A percentile compares a stretch with the other conserved stretches of the same genome.
phyloP scores from a whole-genome alignment of 2,113 vertebrate genomes.

The Turnix velox region DNA sequence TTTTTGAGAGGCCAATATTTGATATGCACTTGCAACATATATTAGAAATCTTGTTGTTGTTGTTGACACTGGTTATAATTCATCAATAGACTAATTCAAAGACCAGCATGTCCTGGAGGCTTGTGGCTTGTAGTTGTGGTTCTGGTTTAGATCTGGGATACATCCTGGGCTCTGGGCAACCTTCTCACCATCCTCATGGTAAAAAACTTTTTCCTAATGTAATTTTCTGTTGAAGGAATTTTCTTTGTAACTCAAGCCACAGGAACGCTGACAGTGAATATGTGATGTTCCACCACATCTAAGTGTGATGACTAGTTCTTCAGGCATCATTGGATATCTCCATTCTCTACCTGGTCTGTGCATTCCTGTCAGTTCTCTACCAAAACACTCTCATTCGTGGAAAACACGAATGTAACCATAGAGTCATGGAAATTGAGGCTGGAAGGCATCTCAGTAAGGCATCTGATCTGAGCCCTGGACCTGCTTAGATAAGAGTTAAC shows the following conservation, averaged over 20 bases:
- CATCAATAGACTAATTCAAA: too few relatives aligned
- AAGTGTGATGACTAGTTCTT: background rate
- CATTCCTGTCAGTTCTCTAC: background rate
- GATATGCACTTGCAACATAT: background rate
- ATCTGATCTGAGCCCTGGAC: background rate
- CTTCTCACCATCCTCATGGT: too few relatives aligned
- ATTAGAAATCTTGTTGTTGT: background rate
- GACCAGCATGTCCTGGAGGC: background rate
- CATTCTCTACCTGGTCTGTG: background rate
- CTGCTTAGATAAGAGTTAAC: background rate
- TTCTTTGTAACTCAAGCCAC: background rate
- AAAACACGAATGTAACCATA: too few relatives aligned
- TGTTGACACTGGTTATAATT: too few relatives aligned
- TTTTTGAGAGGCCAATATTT: background rate
- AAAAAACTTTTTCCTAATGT: too few relatives aligned
- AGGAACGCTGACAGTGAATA: accelerated
- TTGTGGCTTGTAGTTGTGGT: background rate
- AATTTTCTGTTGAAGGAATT: too few relatives aligned
- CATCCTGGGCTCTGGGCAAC: background rate
- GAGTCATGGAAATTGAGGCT: background rate
- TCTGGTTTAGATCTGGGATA: background rate
- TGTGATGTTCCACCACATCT: accelerated
- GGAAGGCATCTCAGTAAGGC: background rate
- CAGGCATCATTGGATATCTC: background rate
- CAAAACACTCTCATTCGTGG: too few relatives aligned